Evolutionary conservation across 2,888 invertebrate genomes (phyloP).

Genomic region (Rotaria socialis): DNA sequence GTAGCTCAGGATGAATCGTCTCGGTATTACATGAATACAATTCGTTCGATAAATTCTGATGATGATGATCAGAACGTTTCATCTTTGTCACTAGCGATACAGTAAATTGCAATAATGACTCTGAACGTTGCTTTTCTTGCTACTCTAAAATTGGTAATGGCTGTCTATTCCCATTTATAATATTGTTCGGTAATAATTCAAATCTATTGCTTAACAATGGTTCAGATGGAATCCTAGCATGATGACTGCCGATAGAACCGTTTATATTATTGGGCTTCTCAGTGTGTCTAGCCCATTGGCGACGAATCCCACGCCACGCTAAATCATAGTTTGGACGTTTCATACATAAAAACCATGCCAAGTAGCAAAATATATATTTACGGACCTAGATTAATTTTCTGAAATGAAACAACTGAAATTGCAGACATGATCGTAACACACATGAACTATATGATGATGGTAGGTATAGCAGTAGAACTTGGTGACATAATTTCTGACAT

Average conservation of each 20-base stretch:
- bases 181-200: neutral
- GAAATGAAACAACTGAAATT: slow-evolving; percentile 39
- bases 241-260: neutral
- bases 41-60: neutral
- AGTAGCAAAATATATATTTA: neutral
- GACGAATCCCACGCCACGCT: neutral
- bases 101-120: neutral
- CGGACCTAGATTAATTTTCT: neutral
- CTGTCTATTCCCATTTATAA: neutral
- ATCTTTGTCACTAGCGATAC: neutral
- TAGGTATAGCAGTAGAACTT: slow-evolving; percentile 40
- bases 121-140: neutral
- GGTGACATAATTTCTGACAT: slow-evolving; percentile 43
- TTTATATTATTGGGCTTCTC: neutral
- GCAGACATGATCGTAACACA: slow-evolving; percentile 38
- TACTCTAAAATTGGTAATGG: neutral
- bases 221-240: neutral
- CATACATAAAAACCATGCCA: neutral
- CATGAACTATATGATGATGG: slow-evolving; percentile 37
- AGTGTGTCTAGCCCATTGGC: neutral
- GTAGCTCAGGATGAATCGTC: neutral
- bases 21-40: neutral
- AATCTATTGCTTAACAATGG: neutral
- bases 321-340: slow-evolving; percentile 32
- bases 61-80: neutral